Percentiles rank a stretch among this genome's conserved stretches.
Conservation (phyloP, 2,888 invertebrate species). For the Napeogenes inachia region DNA sequence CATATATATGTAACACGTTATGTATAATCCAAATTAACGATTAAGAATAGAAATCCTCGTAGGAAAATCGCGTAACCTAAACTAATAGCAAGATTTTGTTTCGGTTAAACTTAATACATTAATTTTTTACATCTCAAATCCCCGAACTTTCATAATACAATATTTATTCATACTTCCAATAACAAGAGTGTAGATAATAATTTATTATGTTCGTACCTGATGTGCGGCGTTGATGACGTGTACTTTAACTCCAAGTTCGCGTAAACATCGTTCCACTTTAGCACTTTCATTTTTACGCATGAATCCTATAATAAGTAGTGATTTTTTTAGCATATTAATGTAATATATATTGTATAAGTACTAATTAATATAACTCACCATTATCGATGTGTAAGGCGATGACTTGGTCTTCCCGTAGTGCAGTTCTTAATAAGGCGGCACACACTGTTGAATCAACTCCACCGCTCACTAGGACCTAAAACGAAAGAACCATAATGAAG, state of each 20-base stretch:
- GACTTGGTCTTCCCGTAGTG: constrained; percentile 92
- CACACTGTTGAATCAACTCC: constrained; percentile 99
- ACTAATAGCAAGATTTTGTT: no score
- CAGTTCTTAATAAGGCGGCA: constrained; percentile 94
- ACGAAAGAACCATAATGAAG: constrained; percentile 13
- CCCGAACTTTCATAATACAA: no score
- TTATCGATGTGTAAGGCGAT: constrained; percentile 99
- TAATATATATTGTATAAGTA: not conserved
- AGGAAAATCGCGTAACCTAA: no score
- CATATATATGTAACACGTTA: no score
- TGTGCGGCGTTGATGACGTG: constrained; percentile 85
- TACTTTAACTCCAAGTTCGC: constrained; percentile 88
- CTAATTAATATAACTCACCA: constrained; percentile 71
- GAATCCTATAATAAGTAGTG: constrained; percentile 74
- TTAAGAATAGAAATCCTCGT: no score
- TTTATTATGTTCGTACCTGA: constrained; percentile 44
- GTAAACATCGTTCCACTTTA: constrained; percentile 89
- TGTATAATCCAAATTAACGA: no score
- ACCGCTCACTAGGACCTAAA: constrained; percentile 93
- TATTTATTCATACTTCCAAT: no score
- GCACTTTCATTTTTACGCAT: constrained; percentile 97
- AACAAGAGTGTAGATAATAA: not conserved
- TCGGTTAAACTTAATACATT: no score
- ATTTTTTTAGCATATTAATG: not conserved
- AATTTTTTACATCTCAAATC: no score